A percentile compares a stretch with the other conserved stretches of the same genome.
Conservation (phyloP, 2,888 invertebrate genomes). For the Pandemis cinnamomeana region DNA sequence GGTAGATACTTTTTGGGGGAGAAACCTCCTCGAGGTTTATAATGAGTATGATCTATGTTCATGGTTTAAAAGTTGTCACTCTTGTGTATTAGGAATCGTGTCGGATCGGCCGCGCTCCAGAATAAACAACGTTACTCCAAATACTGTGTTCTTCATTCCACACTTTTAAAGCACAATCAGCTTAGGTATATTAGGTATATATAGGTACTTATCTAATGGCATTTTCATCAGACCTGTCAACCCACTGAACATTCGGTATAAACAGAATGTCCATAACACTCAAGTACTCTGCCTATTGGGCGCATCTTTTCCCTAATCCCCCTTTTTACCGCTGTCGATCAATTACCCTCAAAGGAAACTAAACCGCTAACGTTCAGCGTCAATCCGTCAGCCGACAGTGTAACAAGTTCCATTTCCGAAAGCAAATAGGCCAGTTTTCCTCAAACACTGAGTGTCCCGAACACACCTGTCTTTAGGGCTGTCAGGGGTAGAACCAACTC, state of each 20-base stretch:
- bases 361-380: neutral
- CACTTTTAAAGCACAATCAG: too few species aligned
- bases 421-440: constrained; percentile 25
- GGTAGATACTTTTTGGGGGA: too few species aligned
- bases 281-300: neutral
- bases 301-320: neutral
- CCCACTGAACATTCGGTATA: neutral
- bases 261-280: neutral
- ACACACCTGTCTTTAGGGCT: constrained; percentile 10
- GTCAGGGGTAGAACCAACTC: neutral
- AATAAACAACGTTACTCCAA: too few species aligned
- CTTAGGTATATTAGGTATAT: too few species aligned
- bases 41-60: too few species aligned
- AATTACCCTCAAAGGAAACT: constrained; percentile 2
- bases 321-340: neutral
- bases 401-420: constrained; percentile 37
- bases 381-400: constrained; percentile 26
- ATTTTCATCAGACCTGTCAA: too few species aligned
- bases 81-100: too few species aligned
- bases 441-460: constrained; percentile 3
- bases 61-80: too few species aligned
- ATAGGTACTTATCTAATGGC: too few species aligned
- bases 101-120: too few species aligned
- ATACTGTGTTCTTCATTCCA: too few species aligned
- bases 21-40: too few species aligned